Evolutionary conservation across 2,888 invertebrate genomes (phyloP), one percentile per base, ranked within the genome.

Genomic region (Watsonalla binaria): DNA sequence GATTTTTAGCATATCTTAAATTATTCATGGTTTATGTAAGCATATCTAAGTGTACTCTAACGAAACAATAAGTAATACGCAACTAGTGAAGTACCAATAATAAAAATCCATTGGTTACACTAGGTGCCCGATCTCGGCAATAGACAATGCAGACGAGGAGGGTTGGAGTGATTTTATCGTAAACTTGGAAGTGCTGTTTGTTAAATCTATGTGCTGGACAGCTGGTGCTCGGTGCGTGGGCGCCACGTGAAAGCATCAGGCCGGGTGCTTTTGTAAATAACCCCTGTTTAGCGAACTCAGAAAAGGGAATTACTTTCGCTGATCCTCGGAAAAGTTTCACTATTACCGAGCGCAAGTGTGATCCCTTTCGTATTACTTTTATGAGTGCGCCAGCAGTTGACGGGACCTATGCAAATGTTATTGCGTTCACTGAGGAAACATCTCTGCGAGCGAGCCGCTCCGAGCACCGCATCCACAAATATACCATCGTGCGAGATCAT

Each of bases 371-470:
- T 78, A 80, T 78, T 81, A 81, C 81, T 82, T 84, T 84, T 84
- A 82, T 79, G 80, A 79, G 80, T 73, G 75, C 74, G 74, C 76
- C 80, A 80, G 76, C 80, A 78, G 81, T 80, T 78, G 80, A 79
- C 77, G 78, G 72, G 76, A 78, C 83, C 84, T 86, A 87, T 86
- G 86, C 82, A 83, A 86, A 86, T 86, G 81, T 84, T 84, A 86
- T 86, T 80, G 79, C 81, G 77, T 74, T 76, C 73, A 74, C 75
- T 74, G 76, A 75, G 77, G 68, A 77, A 79, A 80, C 76, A 77
- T 66, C 68, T 72, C 70, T 62, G 53, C 57, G 65, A 62, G 66
- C 72, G 64, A 55, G 55, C 53, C 59, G 47, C 52, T 45, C 45
- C 49, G 39, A 49, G 48, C 63, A 57, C 54, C 57, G 56, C 49